phyloP scores from a whole-genome alignment of 1,140 invertebrate species.

The Cepaea nemoralis region DNA sequence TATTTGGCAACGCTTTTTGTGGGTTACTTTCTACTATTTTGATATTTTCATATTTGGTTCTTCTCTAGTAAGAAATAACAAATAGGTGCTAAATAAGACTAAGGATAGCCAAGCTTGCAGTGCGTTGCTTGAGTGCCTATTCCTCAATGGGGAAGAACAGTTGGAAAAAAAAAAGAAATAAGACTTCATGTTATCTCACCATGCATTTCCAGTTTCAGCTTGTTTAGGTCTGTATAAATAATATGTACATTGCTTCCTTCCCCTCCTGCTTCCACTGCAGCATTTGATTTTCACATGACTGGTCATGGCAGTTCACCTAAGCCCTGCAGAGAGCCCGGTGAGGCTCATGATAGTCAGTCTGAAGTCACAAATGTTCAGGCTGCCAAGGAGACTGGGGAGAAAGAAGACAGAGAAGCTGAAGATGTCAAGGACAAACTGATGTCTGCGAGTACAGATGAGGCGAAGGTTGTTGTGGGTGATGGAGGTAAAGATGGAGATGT shows the following conservation, averaged over 20 bases:
- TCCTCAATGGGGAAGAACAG: too few species aligned
- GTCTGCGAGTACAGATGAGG: not conserved
- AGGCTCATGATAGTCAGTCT: not conserved
- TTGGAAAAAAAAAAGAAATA: too few species aligned
- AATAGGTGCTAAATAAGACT: not conserved
- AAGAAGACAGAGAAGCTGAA: not conserved
- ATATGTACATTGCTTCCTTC: not conserved
- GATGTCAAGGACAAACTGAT: not conserved
- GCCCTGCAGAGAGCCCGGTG: not conserved
- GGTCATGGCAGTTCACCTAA: slow-evolving; percentile 40
- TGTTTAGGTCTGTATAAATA: not conserved
- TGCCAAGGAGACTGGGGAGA: not conserved
- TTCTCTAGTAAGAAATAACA: not conserved
- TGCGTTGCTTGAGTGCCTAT: too few species aligned
- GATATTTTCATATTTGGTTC: not conserved
- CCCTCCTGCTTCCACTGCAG: slow-evolving; percentile 33
- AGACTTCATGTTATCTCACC: too few species aligned
- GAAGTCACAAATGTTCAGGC: not conserved
- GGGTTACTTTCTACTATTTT: not conserved
- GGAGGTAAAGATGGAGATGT: not conserved
- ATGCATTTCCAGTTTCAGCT: not conserved
- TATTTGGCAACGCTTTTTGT: not conserved
- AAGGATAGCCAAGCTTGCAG: too few species aligned
- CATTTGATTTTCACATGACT: slow-evolving; percentile 50
- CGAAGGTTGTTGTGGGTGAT: not conserved